phyloP scores from a whole-genome alignment of 2,888 invertebrate genomes.

The Drosophila limbata region DNA sequence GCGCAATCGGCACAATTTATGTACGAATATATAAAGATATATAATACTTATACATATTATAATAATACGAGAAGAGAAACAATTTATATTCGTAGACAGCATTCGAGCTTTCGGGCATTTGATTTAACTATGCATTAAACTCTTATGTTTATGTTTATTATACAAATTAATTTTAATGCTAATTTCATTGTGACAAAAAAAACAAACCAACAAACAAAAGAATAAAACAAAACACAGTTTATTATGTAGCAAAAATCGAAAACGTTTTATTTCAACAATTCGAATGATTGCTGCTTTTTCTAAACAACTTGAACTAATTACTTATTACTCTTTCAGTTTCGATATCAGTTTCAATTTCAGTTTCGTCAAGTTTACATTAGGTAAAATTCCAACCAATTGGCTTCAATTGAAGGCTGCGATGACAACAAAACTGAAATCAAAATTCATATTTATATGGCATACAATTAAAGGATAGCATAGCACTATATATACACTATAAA shows the following conservation, averaged over 20 bases:
- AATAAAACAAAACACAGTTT: conserved; percentile 63
- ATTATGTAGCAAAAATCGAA: conserved; percentile 75
- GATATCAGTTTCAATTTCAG: conserved; percentile 25
- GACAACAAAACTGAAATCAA: conserved; percentile 75
- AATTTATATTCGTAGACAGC: conserved; percentile 58
- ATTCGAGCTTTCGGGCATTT: conserved; percentile 79
- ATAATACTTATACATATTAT: conserved; percentile 35
- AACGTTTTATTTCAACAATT: conserved; percentile 61
- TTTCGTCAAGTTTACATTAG: conserved; percentile 41
- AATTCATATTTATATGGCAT: conserved; percentile 76
- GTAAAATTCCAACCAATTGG: conserved; percentile 71
- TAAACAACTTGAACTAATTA: neutral
- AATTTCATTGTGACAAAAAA: conserved; percentile 75
- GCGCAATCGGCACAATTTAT: conserved; percentile 77
- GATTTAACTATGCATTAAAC: conserved; percentile 65
- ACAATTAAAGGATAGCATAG: conserved; percentile 53
- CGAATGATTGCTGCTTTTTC: conserved; percentile 27
- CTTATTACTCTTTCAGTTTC: neutral
- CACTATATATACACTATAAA: conserved; percentile 36
- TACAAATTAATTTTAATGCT: conserved; percentile 73
- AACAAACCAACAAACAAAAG: conserved; percentile 29
- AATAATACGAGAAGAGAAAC: conserved; percentile 4
- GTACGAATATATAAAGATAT: conserved; percentile 40
- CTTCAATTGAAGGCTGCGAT: conserved; percentile 80
- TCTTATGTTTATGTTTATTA: conserved; percentile 81